Base-by-base conservation (phyloP, 2,113 vertebrate genomes). In the Saccopteryx bilineata region DNA sequence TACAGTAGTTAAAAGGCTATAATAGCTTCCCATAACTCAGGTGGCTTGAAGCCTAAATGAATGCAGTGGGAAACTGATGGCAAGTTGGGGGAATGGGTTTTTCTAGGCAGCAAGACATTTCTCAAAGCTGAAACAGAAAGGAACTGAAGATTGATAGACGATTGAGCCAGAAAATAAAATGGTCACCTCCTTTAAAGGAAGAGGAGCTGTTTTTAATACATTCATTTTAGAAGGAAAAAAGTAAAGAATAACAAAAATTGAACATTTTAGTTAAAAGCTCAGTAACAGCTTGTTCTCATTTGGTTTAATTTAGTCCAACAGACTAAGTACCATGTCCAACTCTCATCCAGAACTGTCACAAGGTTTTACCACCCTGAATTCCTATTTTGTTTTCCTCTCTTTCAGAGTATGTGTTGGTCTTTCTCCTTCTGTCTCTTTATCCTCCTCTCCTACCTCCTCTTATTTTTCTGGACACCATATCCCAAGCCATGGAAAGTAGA, bases 111-210 rank as follows among this genome's bases (percentile, higher is more conserved):
- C 61, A 94, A 97, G 85, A 87, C 75, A 81, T 93, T 97, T 97
- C 90, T 97, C 97, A 98, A 68, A 97, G 96, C 60, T 93, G 46
- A 96, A 96, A 88, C 92, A 92, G 63, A 94, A 10, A 97, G 94
- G 75, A 98, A 98, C 88, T 92, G 65, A 98, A 96, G 91, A 98
- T 76, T 28, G 93, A 98, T 97, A 95, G 90, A 95, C 96, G 96
- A 93, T 39, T 93, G 58, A 8, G 76, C 94, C 24, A 71, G 94
- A 98, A 98, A 97, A 85, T 90, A 90, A 93, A 97, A 61, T 74
- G 68, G 54, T 66, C 76, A 95, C 74, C n/a, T 96, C 56, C 80
- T 96, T 89, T 58, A 86, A 93, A 69, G 91, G 96, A 93, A 92
- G 93, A 86, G 24, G 46, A 90, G 18, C 83, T 94, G 75, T 96